Base-by-base conservation (phyloP, 2,888 invertebrate species). In the Sinopyrophorus schimmeli region DNA sequence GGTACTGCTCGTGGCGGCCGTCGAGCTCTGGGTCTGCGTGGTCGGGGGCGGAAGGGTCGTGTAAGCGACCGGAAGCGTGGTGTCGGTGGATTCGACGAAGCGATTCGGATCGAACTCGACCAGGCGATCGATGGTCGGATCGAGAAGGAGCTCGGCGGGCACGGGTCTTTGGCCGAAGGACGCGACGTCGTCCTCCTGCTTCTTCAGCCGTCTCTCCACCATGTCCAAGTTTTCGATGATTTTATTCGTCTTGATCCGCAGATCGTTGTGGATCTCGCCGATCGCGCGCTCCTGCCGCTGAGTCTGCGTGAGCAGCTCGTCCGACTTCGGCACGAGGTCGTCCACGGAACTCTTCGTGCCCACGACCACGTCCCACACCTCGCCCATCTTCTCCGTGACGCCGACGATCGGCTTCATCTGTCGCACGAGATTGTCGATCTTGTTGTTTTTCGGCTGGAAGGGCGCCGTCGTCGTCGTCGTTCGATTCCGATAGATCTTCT, bases 331-430 rank as follows among this genome's bases (percentile, higher is more conserved):
- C 23, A 92, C 81, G 38, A 92, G 76, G 69, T 89, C 86, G 69
- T 92, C 91, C 1, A 92, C 89, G 0, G 90, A 89, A 63, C 87
- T 89, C 68, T 92, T 92, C 2, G 91, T 91, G 7, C 91, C 91
- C 1, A 91, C 89, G 6, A 92, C 89, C 3, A 91, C 89, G 67
- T 89, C 87, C 91, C 91, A 92, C 2, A 92, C 90, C 72, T 92
- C 89, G 62, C 92, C 91, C 89, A 92, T 91, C 73, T 91, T 91
- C 67, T 90, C 89, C 0, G 90, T 88, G 1, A 91, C 90, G 41
- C 84, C 86, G 65, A 90, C 83, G 76, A 91, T 89, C 0, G 92
- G 91, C 57, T 85, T 83, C 68, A 91, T 90, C 74, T 89, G 87
- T 64, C 87, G 84, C 1, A 88, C 87, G 17, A 92, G 77, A 2